Evolutionary conservation across 2,888 invertebrate genomes (phyloP), one percentile per base, ranked within the genome.

Genomic region (Harpalus rubripes): DNA sequence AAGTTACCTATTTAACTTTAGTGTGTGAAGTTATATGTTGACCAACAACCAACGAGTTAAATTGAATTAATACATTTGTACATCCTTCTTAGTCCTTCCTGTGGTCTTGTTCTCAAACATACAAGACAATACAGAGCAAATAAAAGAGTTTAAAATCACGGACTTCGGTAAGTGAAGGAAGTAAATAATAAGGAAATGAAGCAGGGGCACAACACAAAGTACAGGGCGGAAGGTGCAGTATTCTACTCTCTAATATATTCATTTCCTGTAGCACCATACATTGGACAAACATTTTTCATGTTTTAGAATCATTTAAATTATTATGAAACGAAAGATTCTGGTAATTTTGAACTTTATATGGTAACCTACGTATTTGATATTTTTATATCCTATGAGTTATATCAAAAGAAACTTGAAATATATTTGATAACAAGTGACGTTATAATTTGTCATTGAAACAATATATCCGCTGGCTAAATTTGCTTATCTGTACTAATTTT

Each of bases 191-290:
- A 84, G 85, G 85, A 85, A 65, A 58, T 82, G 59, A 61, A 84
- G 85, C 85, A 87, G 87, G 87, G 87, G 86, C 74, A 41, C 39
- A 18, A 81, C 56, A 52, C 16, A 68, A 41, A 56, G 18, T 16
- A 65, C 78, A 56, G 72, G 52, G 65, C 61, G 74, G n/a, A 26
- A 84, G 72, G 65, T 85, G 89, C 89, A 89, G 89, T 88, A 89
- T 88, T 89, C 89, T 7, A 90, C 88, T 90, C 89, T 58, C 16
- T 26, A 58, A 32, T 32, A 32, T 32, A 32, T 32, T 32, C 32
- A 32, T 32, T 32, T 32, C 32, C 5, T 32, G 5, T 5, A 32
- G n/a, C 32, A 32, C 22, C 1, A 32, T 32, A 32, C 6, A 22
- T 22, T 22, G 44, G 44, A 10, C 6, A 44, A 44, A 5, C 1